Evolutionary conservation across 23 tunicate genomes (phyloP), one percentile per base, ranked within the genome.

Genomic region (Oikopleura albicans): DNA sequence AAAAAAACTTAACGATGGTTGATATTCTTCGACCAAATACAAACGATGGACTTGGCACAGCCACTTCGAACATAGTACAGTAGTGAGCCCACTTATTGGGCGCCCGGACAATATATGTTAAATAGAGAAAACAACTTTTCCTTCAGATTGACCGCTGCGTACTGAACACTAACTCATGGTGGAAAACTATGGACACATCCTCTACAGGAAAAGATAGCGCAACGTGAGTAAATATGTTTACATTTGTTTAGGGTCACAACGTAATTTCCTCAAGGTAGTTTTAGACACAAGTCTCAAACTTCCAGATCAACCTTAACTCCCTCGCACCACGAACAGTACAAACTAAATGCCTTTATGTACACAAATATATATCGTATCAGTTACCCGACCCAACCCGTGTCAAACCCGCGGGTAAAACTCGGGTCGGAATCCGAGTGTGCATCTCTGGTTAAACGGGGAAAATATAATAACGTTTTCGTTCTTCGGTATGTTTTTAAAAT

Each of bases 1-100:
- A n/a, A n/a, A n/a, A n/a, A n/a, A n/a, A n/a, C n/a, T n/a, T n/a
- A 49, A 49, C 63, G 63, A 49, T 49, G 63, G 63, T 49, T 49
- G 63, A 49, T 49, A 49, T 49, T 49, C 12, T 49, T 49, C 63
- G 63, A 49, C 63, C 63, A 8, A 49, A 49, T 22, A n/a, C n/a
- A n/a, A 49, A 49, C 22, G 63, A 8, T 12, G 22, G 16, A 49
- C 12, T 22, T 49, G 63, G 63, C 22, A 12, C 63, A 22, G 63
- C 63, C 16, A 49, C 63, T 49, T 22, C 63, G 16, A 49, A 8
- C 12, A 49, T 49, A 8, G 63, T 49, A 49, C 12, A 49, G 12
- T 49, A 12, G 12, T 8, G 63, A 49, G 63, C 12, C 16, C 12
- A 49, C 12, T 8, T 49, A 49, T 22, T 49, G 63, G 63, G 63